These are phyloP conservation scores for Chymomyza fuscimana DNA, from an alignment of 2,888 invertebrate species.

Conservation along the genomic window DNA sequence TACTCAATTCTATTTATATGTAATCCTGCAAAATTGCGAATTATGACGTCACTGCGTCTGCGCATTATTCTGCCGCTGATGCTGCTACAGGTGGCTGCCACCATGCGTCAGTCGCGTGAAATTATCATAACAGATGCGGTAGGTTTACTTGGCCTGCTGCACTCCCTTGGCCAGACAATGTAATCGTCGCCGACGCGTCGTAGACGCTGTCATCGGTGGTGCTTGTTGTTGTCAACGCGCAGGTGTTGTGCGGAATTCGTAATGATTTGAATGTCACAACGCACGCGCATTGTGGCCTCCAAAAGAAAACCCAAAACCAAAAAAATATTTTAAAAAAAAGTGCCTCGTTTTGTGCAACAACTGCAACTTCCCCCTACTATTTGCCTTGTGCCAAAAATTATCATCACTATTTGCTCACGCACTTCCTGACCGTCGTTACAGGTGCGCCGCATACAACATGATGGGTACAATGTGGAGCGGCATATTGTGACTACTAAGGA, in stretches of 20 bases:
- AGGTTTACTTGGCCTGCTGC: constrained; percentile 43
- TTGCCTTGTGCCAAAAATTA: constrained; percentile 19
- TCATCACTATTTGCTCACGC: background rate
- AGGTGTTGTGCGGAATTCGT: constrained; percentile 54
- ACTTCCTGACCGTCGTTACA: constrained; percentile 55
- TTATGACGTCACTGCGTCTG: constrained; percentile 53
- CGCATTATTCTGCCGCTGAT: constrained; percentile 51
- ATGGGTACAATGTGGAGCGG: constrained; percentile 79
- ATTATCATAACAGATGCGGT: constrained; percentile 79
- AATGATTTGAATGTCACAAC: constrained; percentile 67
- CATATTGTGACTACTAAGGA: constrained; percentile 82
- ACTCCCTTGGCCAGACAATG: background rate
- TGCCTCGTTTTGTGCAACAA: constrained; percentile 37
- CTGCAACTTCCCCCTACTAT: constrained; percentile 5
- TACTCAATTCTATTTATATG: constrained; percentile 57
- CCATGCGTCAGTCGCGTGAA: constrained; percentile 69
- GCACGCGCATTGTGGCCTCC: constrained; percentile 71
- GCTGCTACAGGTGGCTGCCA: constrained; percentile 46
- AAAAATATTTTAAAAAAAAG: constrained; percentile 46
- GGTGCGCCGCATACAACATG: constrained; percentile 77
- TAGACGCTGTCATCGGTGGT: background rate
- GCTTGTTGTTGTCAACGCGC: constrained; percentile 14
- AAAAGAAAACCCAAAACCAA: constrained; percentile 55
- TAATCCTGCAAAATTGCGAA: constrained; percentile 52
- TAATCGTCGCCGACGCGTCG: background rate